Conservation (phyloP, 2,888 invertebrate species). For the Piscicola geometra region DNA sequence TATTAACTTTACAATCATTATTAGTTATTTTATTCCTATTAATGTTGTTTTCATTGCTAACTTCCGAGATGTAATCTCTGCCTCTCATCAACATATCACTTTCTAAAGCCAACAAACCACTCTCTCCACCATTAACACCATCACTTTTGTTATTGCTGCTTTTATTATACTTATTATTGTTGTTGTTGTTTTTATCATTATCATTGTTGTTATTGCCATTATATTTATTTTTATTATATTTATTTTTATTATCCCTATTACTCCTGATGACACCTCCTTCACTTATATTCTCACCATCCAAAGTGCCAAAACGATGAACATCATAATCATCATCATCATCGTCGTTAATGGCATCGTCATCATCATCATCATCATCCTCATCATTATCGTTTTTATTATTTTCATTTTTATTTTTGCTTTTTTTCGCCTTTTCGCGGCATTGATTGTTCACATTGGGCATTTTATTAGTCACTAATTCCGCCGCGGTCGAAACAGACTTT, state of each 20-base stretch:
- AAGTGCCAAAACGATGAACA: not conserved
- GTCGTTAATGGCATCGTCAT: too few relatives aligned
- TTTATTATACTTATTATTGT: not conserved
- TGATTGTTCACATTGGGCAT: not conserved
- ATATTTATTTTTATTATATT: too few relatives aligned
- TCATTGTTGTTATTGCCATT: not conserved
- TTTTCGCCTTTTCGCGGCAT: not conserved
- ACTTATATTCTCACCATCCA: not conserved
- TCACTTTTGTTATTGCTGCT: not conserved
- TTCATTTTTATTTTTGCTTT: not conserved
- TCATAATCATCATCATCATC: too few relatives aligned
- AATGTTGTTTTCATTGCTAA: not conserved
- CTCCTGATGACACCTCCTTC: too few relatives aligned
- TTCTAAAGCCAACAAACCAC: too few relatives aligned
- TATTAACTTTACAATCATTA: constrained; percentile 1
- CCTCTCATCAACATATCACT: too few relatives aligned
- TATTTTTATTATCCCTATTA: too few relatives aligned
- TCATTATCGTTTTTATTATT: not conserved
- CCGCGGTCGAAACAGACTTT: constrained; percentile 7
- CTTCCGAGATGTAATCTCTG: not conserved
- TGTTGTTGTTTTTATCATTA: not conserved
- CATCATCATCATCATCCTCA: not conserved
- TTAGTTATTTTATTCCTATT: not conserved
- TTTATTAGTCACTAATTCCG: not conserved
- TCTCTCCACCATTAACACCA: not conserved